Evolutionary conservation across 2,797 vertebrate genomes (phyloP), one percentile per base, ranked within the genome.

Genomic region (Xerus rutilus): DNA sequence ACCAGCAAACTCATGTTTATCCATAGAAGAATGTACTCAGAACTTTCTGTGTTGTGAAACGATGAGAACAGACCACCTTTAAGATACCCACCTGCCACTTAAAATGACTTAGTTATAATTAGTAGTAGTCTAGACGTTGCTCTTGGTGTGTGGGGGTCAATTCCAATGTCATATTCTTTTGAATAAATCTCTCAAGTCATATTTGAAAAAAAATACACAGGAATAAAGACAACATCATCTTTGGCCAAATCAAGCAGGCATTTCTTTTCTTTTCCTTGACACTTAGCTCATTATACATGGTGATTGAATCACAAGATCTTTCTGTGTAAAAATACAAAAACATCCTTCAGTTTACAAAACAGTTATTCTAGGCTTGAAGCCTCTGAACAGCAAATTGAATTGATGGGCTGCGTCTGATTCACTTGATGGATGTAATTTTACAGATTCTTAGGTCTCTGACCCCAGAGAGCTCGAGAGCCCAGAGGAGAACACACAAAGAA

Each of bases 251-350:
- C 96, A 82, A 97, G 98, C 97, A 98, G 97, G 93, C 94, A 94
- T 87, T 95, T 86, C 93, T 69, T 97, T 97, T 76, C 73, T 79
- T 95, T 83, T 97, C 82, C 94, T 97, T 93, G 91, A 96, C 95
- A 93, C 94, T 98, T 85, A n/a, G 78, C 73, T 97, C 57, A 1
- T 98, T 97, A 79, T 13, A 86, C 95, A 96, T 94, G 86, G 52
- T 89, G 92, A 97, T 79, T 70, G 77, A 90, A 97, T 98, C 94
- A 96, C 96, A 96, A 91, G 96, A 98, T 97, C 91, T 92, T 96
- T 97, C 97, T 98, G 96, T 98, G 97, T 98, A 97, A 98, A 98
- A 98, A 97, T 97, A 98, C 94, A 98, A 97, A 97, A 98, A 98
- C 96, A 97, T 98, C 97, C 94, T 96, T 89, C 98, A 92, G 84